phyloP scores from a whole-genome alignment of 2,888 invertebrate genomes.

The Hermaeophaga mercurialis region DNA sequence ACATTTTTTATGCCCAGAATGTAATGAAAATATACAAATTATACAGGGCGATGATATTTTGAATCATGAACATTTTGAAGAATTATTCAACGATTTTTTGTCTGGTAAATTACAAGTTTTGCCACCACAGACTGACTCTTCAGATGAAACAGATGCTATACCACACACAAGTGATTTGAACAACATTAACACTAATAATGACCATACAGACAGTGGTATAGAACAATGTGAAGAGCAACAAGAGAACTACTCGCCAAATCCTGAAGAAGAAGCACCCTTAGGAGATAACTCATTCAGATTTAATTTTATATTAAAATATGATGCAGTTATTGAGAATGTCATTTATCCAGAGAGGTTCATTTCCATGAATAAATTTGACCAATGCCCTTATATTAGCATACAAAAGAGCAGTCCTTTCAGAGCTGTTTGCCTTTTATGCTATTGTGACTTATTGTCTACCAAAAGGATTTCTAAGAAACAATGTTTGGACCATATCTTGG shows the following conservation, averaged over 20 bases:
- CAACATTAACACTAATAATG: constrained; percentile 5
- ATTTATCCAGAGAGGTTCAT: constrained; percentile 43
- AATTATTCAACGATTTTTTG: constrained; percentile 32
- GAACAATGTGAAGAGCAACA: constrained; percentile 28
- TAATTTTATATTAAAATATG: constrained; percentile 40
- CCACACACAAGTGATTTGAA: constrained; percentile 8
- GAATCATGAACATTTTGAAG: constrained; percentile 45
- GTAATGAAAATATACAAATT: constrained; percentile 35
- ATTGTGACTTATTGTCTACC: constrained; percentile 38
- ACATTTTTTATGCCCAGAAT: constrained; percentile 39
- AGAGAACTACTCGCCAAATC: constrained; percentile 16
- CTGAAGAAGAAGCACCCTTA: constrained; percentile 19
- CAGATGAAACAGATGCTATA: neutral
- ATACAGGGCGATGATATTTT: constrained; percentile 38
- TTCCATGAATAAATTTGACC: constrained; percentile 39
- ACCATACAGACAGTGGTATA: constrained; percentile 34
- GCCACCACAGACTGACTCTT: constrained; percentile 2
- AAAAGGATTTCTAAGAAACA: constrained; percentile 33
- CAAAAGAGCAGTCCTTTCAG: constrained; percentile 36
- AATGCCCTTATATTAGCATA: constrained; percentile 38
- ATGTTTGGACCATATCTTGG: constrained; percentile 43
- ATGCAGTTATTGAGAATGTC: constrained; percentile 34
- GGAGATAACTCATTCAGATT: constrained; percentile 43
- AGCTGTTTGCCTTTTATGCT: constrained; percentile 46
- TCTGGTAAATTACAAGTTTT: constrained; percentile 20